Percentiles rank a stretch among this genome's conserved stretches.
Conservation (phyloP, 2,888 invertebrate species). For the Mycalesis mineus region DNA sequence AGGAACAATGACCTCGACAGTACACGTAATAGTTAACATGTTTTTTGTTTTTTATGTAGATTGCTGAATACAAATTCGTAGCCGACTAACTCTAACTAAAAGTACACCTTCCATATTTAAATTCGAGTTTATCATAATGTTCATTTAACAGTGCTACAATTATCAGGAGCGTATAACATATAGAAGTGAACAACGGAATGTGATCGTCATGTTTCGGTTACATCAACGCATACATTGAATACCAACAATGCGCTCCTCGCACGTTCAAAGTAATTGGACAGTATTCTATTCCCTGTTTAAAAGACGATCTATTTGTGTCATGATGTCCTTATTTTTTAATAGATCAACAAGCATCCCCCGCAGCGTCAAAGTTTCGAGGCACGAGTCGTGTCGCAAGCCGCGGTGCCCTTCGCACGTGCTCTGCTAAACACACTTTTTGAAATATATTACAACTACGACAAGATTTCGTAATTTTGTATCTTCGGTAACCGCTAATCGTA, state of each 20-base stretch:
- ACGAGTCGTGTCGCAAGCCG: slow-evolving; percentile 64
- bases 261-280: slow-evolving; percentile 50
- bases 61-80: slow-evolving; percentile 51
- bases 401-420: slow-evolving; percentile 70
- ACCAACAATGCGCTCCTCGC: slow-evolving; percentile 43
- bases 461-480: slow-evolving; percentile 10
- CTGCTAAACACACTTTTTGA: slow-evolving; percentile 26
- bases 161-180: slow-evolving; percentile 57
- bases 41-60: slow-evolving; percentile 66
- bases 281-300: slow-evolving; percentile 51
- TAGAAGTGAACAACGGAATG: slow-evolving; percentile 68
- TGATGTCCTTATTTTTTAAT: slow-evolving; percentile 77
- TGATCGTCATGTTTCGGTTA: slow-evolving; percentile 77
- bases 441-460: background rate
- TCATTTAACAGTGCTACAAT: slow-evolving; percentile 11
- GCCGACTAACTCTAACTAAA: slow-evolving; percentile 38
- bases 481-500: background rate
- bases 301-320: slow-evolving; percentile 75
- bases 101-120: slow-evolving; percentile 34
- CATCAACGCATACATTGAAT: slow-evolving; percentile 63
- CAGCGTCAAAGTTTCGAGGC: slow-evolving; percentile 63
- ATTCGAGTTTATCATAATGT: slow-evolving; percentile 33
- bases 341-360: slow-evolving; percentile 76
- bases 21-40: slow-evolving; percentile 75
- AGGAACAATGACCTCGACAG: slow-evolving; percentile 44